phyloP scores from a whole-genome alignment of 2,888 invertebrate genomes.

The Hyalella azteca region DNA sequence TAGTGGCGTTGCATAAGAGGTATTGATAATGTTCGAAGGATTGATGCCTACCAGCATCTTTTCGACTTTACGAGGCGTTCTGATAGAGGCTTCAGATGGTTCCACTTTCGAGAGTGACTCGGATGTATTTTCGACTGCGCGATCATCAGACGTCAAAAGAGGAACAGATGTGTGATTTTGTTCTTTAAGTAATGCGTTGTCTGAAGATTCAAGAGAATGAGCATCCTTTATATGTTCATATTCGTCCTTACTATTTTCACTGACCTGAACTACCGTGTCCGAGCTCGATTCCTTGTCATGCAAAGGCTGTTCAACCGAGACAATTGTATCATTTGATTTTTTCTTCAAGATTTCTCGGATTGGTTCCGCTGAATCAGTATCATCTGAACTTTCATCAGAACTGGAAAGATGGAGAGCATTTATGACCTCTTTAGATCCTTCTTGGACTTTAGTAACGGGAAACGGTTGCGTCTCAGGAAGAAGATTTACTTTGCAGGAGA shows the following conservation, averaged over 20 bases:
- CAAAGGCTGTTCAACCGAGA: not conserved
- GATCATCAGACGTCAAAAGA: not conserved
- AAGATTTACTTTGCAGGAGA: too few relatives aligned
- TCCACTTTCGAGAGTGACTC: not conserved
- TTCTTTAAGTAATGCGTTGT: not conserved
- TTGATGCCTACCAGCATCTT: constrained; percentile 12
- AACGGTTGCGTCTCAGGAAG: too few relatives aligned
- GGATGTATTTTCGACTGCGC: too few relatives aligned
- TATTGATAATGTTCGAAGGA: not conserved
- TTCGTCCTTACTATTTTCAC: not conserved
- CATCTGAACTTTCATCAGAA: constrained; percentile 5
- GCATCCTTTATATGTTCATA: not conserved
- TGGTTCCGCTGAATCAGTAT: too few relatives aligned
- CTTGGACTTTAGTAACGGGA: too few relatives aligned
- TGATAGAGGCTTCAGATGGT: not conserved
- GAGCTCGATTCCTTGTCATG: not conserved
- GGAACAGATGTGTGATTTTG: not conserved
- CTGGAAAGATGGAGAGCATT: not conserved
- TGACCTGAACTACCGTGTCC: not conserved
- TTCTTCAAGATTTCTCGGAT: too few relatives aligned
- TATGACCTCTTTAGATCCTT: not conserved
- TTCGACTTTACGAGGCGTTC: not conserved
- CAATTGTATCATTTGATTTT: too few relatives aligned
- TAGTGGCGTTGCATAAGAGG: not conserved
- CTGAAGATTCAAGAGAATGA: not conserved